These are phyloP conservation scores for Lithophane leautieri DNA, from an alignment of 2,888 invertebrate species.

Conservation along the genomic window DNA sequence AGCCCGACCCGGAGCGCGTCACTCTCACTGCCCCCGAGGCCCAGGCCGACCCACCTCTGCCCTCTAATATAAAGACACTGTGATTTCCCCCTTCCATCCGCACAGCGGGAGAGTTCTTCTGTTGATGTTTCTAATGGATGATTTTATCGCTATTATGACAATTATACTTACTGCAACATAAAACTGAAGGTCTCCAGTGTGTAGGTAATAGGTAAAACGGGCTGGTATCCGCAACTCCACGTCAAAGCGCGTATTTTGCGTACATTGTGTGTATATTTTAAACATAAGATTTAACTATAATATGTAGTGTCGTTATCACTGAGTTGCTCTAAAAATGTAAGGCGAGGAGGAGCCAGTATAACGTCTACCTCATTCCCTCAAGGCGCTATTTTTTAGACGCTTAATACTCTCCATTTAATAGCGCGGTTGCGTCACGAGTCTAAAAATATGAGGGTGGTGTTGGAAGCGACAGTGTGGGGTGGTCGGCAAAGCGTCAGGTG, in stretches of 20 bases:
- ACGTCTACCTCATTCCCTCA: constrained; percentile 66
- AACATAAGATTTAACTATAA: neutral
- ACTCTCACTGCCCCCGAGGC: constrained; percentile 69
- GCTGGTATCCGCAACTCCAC: too few species aligned
- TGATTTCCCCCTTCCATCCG: constrained; percentile 51
- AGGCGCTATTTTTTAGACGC: constrained; percentile 69
- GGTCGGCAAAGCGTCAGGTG: constrained; percentile 73
- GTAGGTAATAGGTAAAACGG: too few species aligned
- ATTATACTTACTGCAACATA: constrained; percentile 7
- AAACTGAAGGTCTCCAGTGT: neutral
- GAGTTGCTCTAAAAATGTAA: neutral
- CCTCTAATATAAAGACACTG: constrained; percentile 65
- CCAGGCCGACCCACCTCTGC: constrained; percentile 64
- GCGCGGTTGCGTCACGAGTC: constrained; percentile 85
- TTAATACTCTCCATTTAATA: constrained; percentile 76
- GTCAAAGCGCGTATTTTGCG: too few species aligned
- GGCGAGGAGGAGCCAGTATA: constrained; percentile 4
- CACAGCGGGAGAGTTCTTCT: constrained; percentile 60
- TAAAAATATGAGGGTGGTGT: constrained; percentile 86
- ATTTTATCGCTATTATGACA: constrained; percentile 21
- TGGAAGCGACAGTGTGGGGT: constrained; percentile 74
- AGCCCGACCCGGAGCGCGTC: constrained; percentile 78
- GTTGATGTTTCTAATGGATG: constrained; percentile 10
- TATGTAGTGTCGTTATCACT: neutral
- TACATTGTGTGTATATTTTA: neutral